A percentile compares a stretch with the other conserved stretches of the same genome.
Conservation (phyloP, 2,113 vertebrate genomes). For the Okapia johnstoni region DNA sequence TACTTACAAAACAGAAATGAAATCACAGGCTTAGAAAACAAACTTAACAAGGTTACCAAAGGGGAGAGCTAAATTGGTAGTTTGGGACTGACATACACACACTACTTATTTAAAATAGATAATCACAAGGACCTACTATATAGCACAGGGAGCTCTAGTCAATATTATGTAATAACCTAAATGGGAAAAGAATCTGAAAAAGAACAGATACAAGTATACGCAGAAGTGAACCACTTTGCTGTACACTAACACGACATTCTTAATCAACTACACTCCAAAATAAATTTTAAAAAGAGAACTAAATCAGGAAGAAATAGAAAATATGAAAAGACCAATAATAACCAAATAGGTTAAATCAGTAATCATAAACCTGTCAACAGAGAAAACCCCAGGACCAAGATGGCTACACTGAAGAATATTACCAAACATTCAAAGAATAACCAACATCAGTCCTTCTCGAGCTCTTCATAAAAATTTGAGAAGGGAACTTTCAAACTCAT, state of each 20-base stretch:
- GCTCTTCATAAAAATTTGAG: neutral
- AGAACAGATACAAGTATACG: neutral
- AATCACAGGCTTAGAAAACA: neutral
- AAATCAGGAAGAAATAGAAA: neutral
- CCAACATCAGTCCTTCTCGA: neutral
- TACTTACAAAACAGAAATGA: neutral
- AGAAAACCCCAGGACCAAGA: neutral
- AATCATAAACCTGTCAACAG: neutral
- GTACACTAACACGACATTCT: neutral
- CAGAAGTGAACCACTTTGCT: neutral
- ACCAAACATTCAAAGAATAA: neutral
- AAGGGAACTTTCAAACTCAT: neutral
- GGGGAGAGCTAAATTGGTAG: neutral
- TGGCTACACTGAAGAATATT: neutral
- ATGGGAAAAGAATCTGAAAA: neutral
- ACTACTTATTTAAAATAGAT: neutral
- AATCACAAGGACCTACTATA: neutral
- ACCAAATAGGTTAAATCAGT: neutral
- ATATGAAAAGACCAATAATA: neutral
- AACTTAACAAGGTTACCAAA: neutral
- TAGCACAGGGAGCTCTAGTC: neutral
- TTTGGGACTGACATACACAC: neutral
- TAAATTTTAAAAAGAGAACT: neutral
- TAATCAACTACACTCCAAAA: neutral
- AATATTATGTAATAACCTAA: neutral